Percentiles rank a stretch among this genome's conserved stretches.
Conservation (phyloP, 2,797 vertebrate genomes). For the Pyrrhura leucotis region DNA sequence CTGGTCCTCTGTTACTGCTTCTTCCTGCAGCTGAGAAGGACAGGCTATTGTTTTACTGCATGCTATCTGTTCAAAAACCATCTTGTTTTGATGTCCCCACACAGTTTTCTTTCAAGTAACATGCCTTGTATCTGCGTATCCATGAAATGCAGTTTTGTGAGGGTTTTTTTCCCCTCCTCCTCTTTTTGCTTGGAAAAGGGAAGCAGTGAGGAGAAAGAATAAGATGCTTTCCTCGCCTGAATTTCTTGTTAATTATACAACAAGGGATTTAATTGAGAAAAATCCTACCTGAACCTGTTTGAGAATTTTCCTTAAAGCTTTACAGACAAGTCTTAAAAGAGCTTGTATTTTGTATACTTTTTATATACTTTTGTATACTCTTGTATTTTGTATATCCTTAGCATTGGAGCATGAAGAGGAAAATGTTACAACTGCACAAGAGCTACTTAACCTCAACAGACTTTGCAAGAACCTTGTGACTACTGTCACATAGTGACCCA, state of each 20-base stretch:
- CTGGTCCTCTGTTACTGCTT: neutral
- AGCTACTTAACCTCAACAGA: neutral
- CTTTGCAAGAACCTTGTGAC: rapidly evolving
- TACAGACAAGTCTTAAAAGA: neutral
- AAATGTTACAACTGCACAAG: neutral
- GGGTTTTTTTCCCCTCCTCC: neutral
- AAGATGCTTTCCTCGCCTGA: neutral
- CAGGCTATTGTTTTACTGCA: neutral
- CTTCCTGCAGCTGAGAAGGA: neutral
- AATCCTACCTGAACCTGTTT: neutral
- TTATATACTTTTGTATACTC: neutral
- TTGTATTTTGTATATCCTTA: neutral
- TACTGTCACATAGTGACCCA: neutral
- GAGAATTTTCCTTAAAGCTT: neutral
- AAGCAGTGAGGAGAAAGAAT: neutral
- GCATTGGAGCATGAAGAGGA: neutral
- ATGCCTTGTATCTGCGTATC: neutral
- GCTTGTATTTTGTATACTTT: neutral
- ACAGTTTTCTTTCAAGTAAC: neutral
- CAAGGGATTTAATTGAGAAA: neutral
- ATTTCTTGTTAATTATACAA: conserved; percentile 13
- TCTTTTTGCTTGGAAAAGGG: neutral
- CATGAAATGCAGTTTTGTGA: neutral
- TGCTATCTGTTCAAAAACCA: neutral
- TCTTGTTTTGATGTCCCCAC: neutral